Base-by-base conservation (phyloP, 2,888 invertebrate genomes). In the Pogonocherus hispidulus region DNA sequence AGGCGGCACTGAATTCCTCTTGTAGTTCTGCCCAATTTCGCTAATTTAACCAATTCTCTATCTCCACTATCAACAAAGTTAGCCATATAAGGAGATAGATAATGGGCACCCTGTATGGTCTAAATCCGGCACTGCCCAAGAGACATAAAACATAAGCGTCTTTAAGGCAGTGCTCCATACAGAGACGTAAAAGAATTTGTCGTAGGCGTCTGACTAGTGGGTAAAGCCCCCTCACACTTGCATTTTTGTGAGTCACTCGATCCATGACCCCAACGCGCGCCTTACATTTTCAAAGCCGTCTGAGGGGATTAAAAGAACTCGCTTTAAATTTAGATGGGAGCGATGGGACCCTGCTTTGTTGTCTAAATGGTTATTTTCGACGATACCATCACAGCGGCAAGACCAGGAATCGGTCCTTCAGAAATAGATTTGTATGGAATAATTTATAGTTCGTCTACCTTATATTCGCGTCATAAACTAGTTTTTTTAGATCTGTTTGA, bases 301-400 rank as follows among this genome's bases (percentile, higher is more conserved):
- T 55, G 55, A 41, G 55, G 55, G n/a, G 55, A 20, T 35, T 35
- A 35, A 55, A 41, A 20, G 20, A n/a, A n/a, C n/a, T n/a, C 55
- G 14, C 19, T 37, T 55, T 55, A 55, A 37, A 55, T 55, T 55
- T 55, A 55, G 55, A 55, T 35, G n/a, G n/a, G n/a, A n/a, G n/a
- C n/a, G n/a, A n/a, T n/a, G 41, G 35, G 37, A 11, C 41, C 41
- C 2, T 51, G 14, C 49, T 51, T 51, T 51, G 49, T 51, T 51
- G 49, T 51, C 49, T 51, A 23, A 22, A 23, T 23, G 22, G 14
- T 51, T 51, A 51, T 51, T 51, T 51, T 23, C 22, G 19, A 47
- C 9, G 46, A 49, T 47, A 11, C 23, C n/a, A 14, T 22, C n/a
- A n/a, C 49, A 9, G 20, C 20, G 8, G 23, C 16, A 11, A 18